Evolutionary conservation across 2,797 vertebrate species (phyloP).

Genomic region (Austrolebias charrua): DNA sequence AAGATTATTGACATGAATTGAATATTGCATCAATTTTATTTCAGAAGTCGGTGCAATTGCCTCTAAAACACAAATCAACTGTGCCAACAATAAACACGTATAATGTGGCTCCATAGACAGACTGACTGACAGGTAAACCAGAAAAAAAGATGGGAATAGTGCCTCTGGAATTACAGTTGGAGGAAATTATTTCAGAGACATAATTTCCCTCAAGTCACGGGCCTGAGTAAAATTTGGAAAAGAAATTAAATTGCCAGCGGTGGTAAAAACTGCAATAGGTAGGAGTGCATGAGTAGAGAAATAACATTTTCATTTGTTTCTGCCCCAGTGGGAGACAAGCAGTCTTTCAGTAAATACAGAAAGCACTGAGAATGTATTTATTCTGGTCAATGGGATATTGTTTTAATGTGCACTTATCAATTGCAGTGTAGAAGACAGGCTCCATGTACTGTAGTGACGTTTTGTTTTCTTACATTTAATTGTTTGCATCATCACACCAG

Average conservation of each 20-base stretch:
- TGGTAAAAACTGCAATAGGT: conserved; percentile 92
- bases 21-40: conserved; percentile 88
- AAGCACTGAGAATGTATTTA: conserved; percentile 96
- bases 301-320: conserved; percentile 99
- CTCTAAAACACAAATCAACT: conserved; percentile 86
- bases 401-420: conserved; percentile 99
- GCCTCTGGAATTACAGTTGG: conserved; percentile 92
- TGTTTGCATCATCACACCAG: conserved; percentile 53
- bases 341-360: conserved; percentile 98
- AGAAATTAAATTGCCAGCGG: conserved; percentile 98
- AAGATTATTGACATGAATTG: conserved; percentile 85
- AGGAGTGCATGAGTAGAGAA: conserved; percentile 99
- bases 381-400: conserved; percentile 93
- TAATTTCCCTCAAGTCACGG: conserved; percentile 98
- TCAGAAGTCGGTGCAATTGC: conserved; percentile 87
- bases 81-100: conserved; percentile 75
- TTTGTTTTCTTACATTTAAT: conserved; percentile 88
- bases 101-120: conserved; percentile 45
- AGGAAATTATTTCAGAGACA: conserved; percentile 97
- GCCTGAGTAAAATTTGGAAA: conserved; percentile 99
- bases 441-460: conserved; percentile 89
- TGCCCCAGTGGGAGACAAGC: conserved; percentile 93
- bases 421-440: conserved; percentile 98
- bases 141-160: conserved; percentile 48
- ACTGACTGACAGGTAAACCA: conserved; percentile 53